Evolutionary conservation across 2,797 vertebrate species (phyloP).

Genomic region (Falco concolor): DNA sequence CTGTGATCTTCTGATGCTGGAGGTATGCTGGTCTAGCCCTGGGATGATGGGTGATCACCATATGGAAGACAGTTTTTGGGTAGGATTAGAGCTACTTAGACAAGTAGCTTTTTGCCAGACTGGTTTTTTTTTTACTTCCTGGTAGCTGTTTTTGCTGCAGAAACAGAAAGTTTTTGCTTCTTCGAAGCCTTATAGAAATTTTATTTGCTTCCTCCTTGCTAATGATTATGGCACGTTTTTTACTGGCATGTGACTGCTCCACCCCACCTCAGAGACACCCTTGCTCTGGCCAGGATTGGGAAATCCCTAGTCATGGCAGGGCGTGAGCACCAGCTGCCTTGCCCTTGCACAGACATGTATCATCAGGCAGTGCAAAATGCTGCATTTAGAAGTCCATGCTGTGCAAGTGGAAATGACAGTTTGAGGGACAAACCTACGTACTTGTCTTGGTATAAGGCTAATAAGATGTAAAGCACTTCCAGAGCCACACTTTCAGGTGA

Average conservation of each 20-base stretch:
- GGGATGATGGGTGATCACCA: background rate
- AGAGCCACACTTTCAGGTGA: background rate
- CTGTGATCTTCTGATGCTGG: background rate
- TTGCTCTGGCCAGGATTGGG: background rate
- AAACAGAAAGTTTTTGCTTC: background rate
- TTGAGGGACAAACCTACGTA: background rate
- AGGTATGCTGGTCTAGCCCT: background rate
- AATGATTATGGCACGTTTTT: background rate
- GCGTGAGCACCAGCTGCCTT: background rate
- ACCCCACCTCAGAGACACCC: background rate
- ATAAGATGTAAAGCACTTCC: background rate
- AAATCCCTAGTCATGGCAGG: slow-evolving; percentile 9
- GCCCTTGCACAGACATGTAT: background rate
- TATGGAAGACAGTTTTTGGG: background rate
- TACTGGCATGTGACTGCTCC: background rate
- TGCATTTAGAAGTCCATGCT: background rate
- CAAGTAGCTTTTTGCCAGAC: background rate
- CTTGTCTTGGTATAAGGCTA: background rate
- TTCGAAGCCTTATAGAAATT: background rate
- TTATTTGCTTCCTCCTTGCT: slow-evolving; percentile 9
- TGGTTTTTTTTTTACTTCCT: background rate
- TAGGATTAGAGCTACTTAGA: background rate
- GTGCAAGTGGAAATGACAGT: background rate
- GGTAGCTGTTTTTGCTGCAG: background rate
- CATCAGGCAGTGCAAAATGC: background rate